phyloP scores from a whole-genome alignment of 2,797 vertebrate species.

The Spheniscus humboldti region DNA sequence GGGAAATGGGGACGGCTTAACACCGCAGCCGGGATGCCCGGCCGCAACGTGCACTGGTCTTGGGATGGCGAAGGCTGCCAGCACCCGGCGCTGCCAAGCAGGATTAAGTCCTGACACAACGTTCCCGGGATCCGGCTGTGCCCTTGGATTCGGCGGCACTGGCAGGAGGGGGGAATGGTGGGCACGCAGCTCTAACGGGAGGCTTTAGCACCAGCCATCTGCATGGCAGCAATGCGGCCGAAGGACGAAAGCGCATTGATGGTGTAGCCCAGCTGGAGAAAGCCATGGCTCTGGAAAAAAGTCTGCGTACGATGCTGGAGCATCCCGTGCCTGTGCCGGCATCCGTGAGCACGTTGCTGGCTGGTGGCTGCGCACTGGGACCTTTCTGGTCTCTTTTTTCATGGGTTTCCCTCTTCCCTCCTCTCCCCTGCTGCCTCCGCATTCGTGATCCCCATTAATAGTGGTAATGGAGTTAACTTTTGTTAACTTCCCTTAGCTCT shows the following conservation, averaged over 20 bases:
- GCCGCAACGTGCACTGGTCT: rapidly evolving
- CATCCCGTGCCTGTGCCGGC: neutral
- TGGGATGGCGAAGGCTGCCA: neutral
- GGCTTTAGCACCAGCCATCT: neutral
- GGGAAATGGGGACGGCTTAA: neutral
- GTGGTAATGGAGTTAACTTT: neutral
- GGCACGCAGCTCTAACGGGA: neutral
- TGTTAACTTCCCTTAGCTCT: rapidly evolving
- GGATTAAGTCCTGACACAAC: neutral
- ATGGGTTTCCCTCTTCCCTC: neutral
- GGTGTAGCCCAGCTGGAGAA: neutral
- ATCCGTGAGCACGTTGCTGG: rapidly evolving
- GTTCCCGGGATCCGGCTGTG: neutral
- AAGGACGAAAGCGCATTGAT: rapidly evolving
- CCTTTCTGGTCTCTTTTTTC: neutral
- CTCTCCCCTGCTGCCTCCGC: neutral
- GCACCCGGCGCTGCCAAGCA: neutral
- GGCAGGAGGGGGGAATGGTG: neutral
- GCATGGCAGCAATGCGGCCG: neutral
- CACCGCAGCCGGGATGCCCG: rapidly evolving
- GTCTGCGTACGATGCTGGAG: rapidly evolving
- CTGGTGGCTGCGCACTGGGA: rapidly evolving
- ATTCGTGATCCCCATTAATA: rapidly evolving
- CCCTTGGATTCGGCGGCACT: neutral
- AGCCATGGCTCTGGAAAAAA: neutral